Evolutionary conservation across 2,797 vertebrate genomes (phyloP), one percentile per base, ranked within the genome.

Genomic region (Diplodus sargus): DNA sequence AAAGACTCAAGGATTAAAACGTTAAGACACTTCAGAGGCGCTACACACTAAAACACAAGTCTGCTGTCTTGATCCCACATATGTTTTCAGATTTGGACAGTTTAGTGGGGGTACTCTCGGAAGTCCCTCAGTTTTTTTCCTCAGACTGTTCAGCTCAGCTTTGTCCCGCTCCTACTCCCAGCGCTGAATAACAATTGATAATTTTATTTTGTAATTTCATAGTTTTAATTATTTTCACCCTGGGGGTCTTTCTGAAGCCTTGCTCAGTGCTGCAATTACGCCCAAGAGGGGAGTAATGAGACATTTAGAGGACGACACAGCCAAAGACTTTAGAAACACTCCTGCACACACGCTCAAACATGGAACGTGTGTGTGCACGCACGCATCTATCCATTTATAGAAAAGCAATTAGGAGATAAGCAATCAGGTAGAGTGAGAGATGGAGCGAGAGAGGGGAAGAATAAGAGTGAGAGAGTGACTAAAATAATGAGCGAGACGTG

Each of bases 401-500:
- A 85, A 84, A 84, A 81, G 77, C 77, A 86, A 91, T 93, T 89
- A 91, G 58, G 68, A 90, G 87, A 90, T 88, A 90, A 87, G 85
- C 82, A 84, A 80, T 80, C 74, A 75, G 77, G 76, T 82, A 61
- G 79, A 74, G 61, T 17, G 72, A 81, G 83, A 74, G 78, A 78
- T 8, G 9, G 63, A 74, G 74, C 2, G 52, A 25, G 23, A 23
- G 22, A 56, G 66, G 10, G 16, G 18, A 25, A 4, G 25, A 59
- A 58, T 57, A 39, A 71, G 54, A 64, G 42, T 30, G 47, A 75
- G 74, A 39, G 72, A 53, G 66, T 45, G 43, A 74, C 25, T 54
- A 7, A 51, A 71, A 61, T 53, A 62, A 76, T 53, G 74, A 79
- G 80, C 70, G 70, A 70, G 87, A 66, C 42, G 59, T 70, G 48